Evolutionary conservation across 2,797 vertebrate species (phyloP), one percentile per base, ranked within the genome.

Genomic region (Lepidocolaptes lacrymiger): DNA sequence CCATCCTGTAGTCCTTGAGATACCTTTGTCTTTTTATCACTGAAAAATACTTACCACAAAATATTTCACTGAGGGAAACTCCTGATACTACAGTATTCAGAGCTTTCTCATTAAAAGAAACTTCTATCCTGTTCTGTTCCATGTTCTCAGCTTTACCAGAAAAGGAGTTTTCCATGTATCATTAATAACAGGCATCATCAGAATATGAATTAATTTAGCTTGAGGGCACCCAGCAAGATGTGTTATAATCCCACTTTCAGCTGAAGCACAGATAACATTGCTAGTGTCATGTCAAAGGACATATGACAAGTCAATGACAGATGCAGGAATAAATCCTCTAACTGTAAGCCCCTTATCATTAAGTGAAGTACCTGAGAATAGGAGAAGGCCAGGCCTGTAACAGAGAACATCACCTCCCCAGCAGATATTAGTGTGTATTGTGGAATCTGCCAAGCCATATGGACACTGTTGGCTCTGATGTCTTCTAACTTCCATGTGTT

Each of bases 321-420:
- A 68, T 63, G 19, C 32, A 80, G 37, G 41, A 94, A 78, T 55
- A 83, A 80, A 75, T 75, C 39, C 37, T 88, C 74, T 88, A 74
- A 95, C 15, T 74, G 21, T 71, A 80, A 94, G 39, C 39, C 30
- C 32, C 30, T 62, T 66, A 44, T 85, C 62, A 78, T 79, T 73
- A 88, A 81, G 28, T 48, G 56, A 32, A 69, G 19, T 97, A 98
- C 98, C 99, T 99, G 99, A 67, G 99, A 99, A 97, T 99, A 99
- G 92, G 99, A 99, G 98, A 99, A 99, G 95, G 99, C 99, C 96
- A 99, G 97, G 67, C 99, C 99, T 0, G 99, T 99, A 95, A 99
- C 98, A 89, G 99, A 99, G 97, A 99, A 99, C 99, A 99, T 99
- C 97, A 99, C 99, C 94, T 99, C 99, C 34, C 98, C 99, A 20